Evolutionary conservation across 2,113 vertebrate genomes (phyloP), one percentile per base, ranked within the genome.

Genomic region (Dendropsophus ebraccatus): DNA sequence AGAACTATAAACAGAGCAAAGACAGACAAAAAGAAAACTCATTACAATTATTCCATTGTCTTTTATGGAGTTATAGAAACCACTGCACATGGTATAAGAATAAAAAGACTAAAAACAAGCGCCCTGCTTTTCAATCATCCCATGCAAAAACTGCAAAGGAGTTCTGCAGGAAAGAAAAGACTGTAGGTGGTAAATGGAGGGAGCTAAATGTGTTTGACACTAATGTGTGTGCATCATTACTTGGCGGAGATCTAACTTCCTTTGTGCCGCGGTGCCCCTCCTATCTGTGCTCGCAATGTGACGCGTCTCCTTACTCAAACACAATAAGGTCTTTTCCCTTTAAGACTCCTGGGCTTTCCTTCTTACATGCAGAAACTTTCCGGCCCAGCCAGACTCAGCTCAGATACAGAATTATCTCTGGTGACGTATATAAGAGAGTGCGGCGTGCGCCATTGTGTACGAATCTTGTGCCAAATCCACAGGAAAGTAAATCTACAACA

Each of bases 251-350:
- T n/a, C n/a, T 6, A 23, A 56, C 69, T n/a, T 83, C 41, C 50
- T 74, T 37, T 56, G 62, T 41, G 35, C 25, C 25, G n/a, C 28
- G 50, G 35, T 28, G 9, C 79, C 23, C 67, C 69, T 83, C 70
- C 52, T 35, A 21, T 58, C 52, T 49, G 32, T 19, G 50, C 67
- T 35, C 54, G 82, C 41, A 30, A 56, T 19, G 54, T 56, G 81
- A 83, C n/a, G 62, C 19, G 41, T 62, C 28, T 52, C 45, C 47
- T 67, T 25, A 73, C 70, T 73, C 21, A 41, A 52, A 73, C 45
- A 83, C 67, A 50, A n/a, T 74, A 14, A 58, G 54, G 82, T 83
- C n/a, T 37, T 74, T 74, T 74, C 50, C 50, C 69, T 83, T 58
- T 58, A n/a, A 74, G 69, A 37, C 82, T 74, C 47, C 47, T n/a